Evolutionary conservation across 1,140 invertebrate genomes (phyloP), one percentile per base, ranked within the genome.

Genomic region (Drepana arcuata): DNA sequence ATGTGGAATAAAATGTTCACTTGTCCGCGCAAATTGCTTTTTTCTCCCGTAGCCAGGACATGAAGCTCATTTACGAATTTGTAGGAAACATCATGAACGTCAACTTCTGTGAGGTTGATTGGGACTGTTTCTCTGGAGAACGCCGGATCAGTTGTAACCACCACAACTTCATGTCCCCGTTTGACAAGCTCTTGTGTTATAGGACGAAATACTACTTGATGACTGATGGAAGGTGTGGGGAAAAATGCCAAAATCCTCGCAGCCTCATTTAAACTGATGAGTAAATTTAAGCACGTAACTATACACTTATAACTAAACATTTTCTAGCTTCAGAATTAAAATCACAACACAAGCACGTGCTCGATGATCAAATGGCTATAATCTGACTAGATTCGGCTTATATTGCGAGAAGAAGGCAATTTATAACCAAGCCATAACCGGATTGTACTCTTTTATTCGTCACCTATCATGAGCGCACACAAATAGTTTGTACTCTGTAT

Each of bases 191-290:
- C 71, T 35, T 60, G 51, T 10, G 61, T 56, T 6, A 84, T 16
- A 12, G 74, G 52, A 40, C 64, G 39, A 34, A 71, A 84, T 2
- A 85, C 72, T 5, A 85, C 58, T 48, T 86, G 84, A 40, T 88
- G 24, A 10, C 24, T 26, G 24, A 26, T 26, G n/a, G 24, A 26
- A 3, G 24, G 24, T n/a, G n/a, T 26, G 6, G 83, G 58, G 16
- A 84, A 52, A 0, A 85, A 45, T 2, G 59, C 75, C 13, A 88
- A 43, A 26, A 88, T 87, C 15, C 60, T 61, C 10, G 73, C 67
- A 13, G 36, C 12, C 24, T 38, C 36, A 21, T 10, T 29, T n/a
- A n/a, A n/a, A n/a, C n/a, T n/a, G n/a, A n/a, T n/a, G n/a, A n/a
- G n/a, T n/a, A n/a, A n/a, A n/a, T n/a, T n/a, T n/a, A n/a, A n/a